Base-by-base conservation (phyloP, 2,797 vertebrate genomes). In the Gymnoscopelus microlampas region DNA sequence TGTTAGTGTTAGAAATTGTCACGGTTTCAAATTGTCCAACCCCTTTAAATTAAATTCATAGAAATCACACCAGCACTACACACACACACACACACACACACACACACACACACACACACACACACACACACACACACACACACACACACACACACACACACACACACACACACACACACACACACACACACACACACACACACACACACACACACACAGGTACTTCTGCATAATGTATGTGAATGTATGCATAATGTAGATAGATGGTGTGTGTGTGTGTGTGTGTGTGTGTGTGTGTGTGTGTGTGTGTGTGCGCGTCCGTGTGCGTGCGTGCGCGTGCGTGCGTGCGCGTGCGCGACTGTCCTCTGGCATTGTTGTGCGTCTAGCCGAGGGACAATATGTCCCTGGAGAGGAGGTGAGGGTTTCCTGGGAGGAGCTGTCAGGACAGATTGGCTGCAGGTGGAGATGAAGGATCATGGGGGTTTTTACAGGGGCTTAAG, bases 401-500 rank as follows among this genome's bases (percentile, higher is more conserved):
- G 58, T 1, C 48, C 63, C 67, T 0, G 3, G 73, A 66, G 71
- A 69, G n/a, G 55, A 57, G 47, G 57, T 2, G n/a, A 63, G 29
- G 58, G 35, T 24, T 63, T 68, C 61, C 50, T 70, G 23, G 56
- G 4, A 57, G 59, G 48, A 60, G 60, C 70, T 73, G 71, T 72
- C 75, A 73, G 48, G 68, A 77, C 66, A 61, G 71, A 72, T 68
- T 72, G 71, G 60, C 56, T 35, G 35, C 62, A 49, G 62, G 69
- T 65, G 51, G 66, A 72, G 73, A 76, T 48, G 63, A 57, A 56
- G 73, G 73, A 77, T 82, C 56, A 63, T 24, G 70, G 4, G 49
- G 66, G 49, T 59, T 64, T 77, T 80, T 63, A 66, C 7, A 0
- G 61, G 53, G 73, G 78, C 67, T 81, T 81, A 78, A 10, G 66